Evolutionary conservation across 2,113 vertebrate genomes (phyloP), one percentile per base, ranked within the genome.

Genomic region (Narcine bancroftii): DNA sequence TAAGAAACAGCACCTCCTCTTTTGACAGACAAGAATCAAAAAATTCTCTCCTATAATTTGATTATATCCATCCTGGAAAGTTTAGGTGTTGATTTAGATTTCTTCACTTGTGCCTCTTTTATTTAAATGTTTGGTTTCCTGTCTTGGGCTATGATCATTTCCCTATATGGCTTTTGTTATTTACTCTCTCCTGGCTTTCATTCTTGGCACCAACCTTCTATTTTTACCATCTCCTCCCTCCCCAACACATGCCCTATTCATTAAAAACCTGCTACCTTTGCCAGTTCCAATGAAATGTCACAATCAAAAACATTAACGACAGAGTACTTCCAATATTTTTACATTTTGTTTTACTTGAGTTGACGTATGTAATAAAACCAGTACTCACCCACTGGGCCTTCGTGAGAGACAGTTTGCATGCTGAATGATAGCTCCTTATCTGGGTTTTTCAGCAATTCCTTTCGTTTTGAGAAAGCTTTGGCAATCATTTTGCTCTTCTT

Each of bases 401-500:
- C 99, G 0, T 99, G 98, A 2, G 98, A 99, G 92, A 99, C 97
- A 0, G 98, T 99, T 95, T 98, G 98, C 97, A 99, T 96, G 95
- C 99, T 99, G 95, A 99, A 99, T 66, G 98, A 98, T 92, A 99
- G 93, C 93, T 99, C 98, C 94, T 94, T 98, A 93, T 97, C 97
- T 0, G 98, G 98, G 94, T 99, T 97, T 0, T 97, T 97, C 93
- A 98, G 97, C 63, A 99, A 96, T 94, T 99, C 98, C 36, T 98
- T 98, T 92, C 99, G 96, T 94, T 97, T 96, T 11, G 98, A 98
- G 94, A 99, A 99, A 2, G 99, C 99, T 94, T 99, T 99, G 11
- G 99, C 99, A 0, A 99, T 99, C 99, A 99, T 99, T 95, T 97
- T 99, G 96, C 99, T 99, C 95, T 99, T 99, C 95, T 99, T 99